These are phyloP conservation scores for Notocelia uddmanniana DNA, from an alignment of 2,888 invertebrate genomes.

Conservation along the genomic window DNA sequence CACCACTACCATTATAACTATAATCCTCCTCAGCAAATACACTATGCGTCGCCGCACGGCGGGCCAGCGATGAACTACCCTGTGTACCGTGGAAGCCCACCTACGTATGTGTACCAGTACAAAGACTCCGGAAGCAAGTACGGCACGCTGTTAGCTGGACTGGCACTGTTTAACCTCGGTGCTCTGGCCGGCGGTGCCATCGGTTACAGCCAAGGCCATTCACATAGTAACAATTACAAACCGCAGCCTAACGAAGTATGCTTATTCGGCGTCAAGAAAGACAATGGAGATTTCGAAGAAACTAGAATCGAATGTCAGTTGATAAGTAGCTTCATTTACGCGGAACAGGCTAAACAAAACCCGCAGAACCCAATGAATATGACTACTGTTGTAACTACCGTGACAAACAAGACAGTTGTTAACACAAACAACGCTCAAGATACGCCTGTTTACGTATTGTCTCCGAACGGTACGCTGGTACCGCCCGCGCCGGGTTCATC, in stretches of 20 bases:
- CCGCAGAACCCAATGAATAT: constrained; percentile 24
- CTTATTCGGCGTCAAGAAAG: constrained; percentile 49
- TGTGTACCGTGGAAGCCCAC: constrained; percentile 49
- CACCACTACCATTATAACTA: constrained; percentile 50
- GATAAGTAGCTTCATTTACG: constrained; percentile 48
- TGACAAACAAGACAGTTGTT: constrained; percentile 43
- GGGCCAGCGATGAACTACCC: constrained; percentile 47
- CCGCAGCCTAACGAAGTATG: constrained; percentile 49
- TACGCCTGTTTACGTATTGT: constrained; percentile 36
- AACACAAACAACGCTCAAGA: constrained; percentile 46
- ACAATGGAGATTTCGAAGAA: constrained; percentile 50
- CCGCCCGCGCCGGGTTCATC: constrained; percentile 29
- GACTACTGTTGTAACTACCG: constrained; percentile 24
- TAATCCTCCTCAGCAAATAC: constrained; percentile 50
- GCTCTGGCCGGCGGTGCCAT: constrained; percentile 45
- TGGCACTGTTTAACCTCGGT: constrained; percentile 50
- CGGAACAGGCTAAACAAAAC: constrained; percentile 45
- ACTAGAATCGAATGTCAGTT: constrained; percentile 49
- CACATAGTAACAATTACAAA: constrained; percentile 39
- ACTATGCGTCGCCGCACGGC: constrained; percentile 46
- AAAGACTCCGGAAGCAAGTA: constrained; percentile 51
- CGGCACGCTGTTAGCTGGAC: constrained; percentile 48
- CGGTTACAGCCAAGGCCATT: constrained; percentile 31
- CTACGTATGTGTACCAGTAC: constrained; percentile 49
- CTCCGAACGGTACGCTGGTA: constrained; percentile 48